Percentiles rank a stretch among this genome's conserved stretches.
Conservation (phyloP, 2,113 vertebrate genomes). For the Ctenodactylus gundi region DNA sequence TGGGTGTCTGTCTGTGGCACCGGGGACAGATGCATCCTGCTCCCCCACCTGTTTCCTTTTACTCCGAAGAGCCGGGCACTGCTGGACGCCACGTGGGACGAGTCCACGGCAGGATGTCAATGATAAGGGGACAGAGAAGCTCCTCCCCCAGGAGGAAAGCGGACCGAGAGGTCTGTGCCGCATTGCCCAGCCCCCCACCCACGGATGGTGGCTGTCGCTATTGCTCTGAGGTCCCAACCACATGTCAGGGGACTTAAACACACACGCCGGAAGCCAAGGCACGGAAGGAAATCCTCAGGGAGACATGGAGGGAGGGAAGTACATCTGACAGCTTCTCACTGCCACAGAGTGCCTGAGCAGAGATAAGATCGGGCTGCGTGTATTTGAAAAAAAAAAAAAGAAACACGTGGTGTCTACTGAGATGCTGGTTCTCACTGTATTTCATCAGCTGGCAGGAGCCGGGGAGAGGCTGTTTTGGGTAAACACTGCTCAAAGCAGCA, state of each 20-base stretch:
- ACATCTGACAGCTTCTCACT: background rate
- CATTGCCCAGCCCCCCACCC: background rate
- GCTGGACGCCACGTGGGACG: background rate
- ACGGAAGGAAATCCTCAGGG: background rate
- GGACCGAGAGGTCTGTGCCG: too few species aligned
- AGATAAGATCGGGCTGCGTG: conserved; percentile 2
- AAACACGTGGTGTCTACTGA: background rate
- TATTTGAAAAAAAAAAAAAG: conserved; percentile 44
- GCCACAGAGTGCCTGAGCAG: background rate
- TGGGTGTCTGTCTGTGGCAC: background rate
- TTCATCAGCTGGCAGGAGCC: background rate
- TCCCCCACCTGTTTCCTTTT: background rate
- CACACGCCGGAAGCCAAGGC: background rate
- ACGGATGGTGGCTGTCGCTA: fast-evolving
- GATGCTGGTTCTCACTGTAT: background rate
- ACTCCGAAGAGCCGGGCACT: background rate
- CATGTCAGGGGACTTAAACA: background rate
- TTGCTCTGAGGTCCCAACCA: too few species aligned
- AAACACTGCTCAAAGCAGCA: background rate
- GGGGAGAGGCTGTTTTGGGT: background rate
- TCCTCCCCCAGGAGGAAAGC: background rate
- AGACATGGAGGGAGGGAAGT: background rate
- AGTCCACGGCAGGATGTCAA: background rate
- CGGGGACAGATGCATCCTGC: background rate
- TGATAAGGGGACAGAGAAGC: background rate